Percentiles rank a stretch among this genome's conserved stretches.
Evolutionary conservation across 2,113 vertebrate genomes (phyloP).

Genomic region (Odontesthes bonariensis): DNA sequence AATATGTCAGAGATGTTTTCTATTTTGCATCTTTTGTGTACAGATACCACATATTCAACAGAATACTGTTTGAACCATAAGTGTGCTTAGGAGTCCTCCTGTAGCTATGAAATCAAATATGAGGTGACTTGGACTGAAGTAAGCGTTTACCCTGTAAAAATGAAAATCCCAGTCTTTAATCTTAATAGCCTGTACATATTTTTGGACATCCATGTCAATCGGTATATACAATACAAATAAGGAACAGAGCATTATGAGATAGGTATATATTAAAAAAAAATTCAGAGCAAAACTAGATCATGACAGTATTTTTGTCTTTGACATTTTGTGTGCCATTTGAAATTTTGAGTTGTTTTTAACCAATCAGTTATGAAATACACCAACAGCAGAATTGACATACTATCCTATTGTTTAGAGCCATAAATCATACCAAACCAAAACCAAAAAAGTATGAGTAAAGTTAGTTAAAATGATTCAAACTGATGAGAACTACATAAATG

Average conservation of each 20-base stretch:
- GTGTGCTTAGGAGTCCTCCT: slow-evolving; percentile 83
- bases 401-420: too few relatives aligned
- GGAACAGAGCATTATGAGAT: not conserved
- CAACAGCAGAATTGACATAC: too few relatives aligned
- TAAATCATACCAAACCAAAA: too few relatives aligned
- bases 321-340: too few relatives aligned
- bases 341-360: too few relatives aligned
- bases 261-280: not conserved
- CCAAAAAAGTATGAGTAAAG: too few relatives aligned
- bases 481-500: too few relatives aligned
- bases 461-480: too few relatives aligned
- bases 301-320: too few relatives aligned
- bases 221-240: slow-evolving; percentile 58
- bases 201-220: slow-evolving; percentile 21
- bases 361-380: too few relatives aligned
- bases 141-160: slow-evolving; percentile 55
- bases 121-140: slow-evolving; percentile 75
- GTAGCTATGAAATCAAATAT: slow-evolving; percentile 75
- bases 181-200: slow-evolving; percentile 32
- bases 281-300: not conserved
- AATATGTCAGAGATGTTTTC: slow-evolving; percentile 62
- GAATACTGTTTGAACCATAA: slow-evolving; percentile 82
- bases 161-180: slow-evolving; percentile 56
- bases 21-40: slow-evolving; percentile 68
- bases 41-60: slow-evolving; percentile 63